Evolutionary conservation across 2,888 invertebrate genomes (phyloP).

Genomic region (Oxyscelio sp.): DNA sequence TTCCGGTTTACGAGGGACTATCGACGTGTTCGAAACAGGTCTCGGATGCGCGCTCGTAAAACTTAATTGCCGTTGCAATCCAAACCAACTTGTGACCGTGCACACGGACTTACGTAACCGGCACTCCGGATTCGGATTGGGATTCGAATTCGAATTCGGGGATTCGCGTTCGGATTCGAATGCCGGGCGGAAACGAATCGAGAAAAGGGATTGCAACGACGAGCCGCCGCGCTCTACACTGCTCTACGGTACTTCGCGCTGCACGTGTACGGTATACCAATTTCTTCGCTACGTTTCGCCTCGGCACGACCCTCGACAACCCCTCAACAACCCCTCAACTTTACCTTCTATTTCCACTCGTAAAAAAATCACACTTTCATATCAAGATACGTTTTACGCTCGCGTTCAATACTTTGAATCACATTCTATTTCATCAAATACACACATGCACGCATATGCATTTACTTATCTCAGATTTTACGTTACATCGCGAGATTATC

Average conservation of each 20-base stretch:
- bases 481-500: no score
- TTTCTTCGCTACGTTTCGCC: constrained; percentile 43
- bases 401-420: constrained; percentile 25
- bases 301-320: constrained; percentile 9
- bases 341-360: no score
- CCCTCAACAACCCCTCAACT: constrained; percentile 24
- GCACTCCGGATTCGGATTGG: no score
- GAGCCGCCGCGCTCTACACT: constrained; percentile 4
- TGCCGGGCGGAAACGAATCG: constrained; percentile 68
- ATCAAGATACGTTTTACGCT: constrained; percentile 46
- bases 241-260: constrained; percentile 22
- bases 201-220: constrained; percentile 59
- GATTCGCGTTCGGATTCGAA: constrained; percentile 31
- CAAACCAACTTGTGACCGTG: constrained; percentile 79
- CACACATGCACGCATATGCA: no score
- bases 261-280: constrained; percentile 73
- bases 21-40: constrained; percentile 84
- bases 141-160: no score
- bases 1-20: constrained; percentile 82
- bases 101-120: constrained; percentile 65
- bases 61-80: constrained; percentile 87
- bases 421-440: constrained; percentile 32
- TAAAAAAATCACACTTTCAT: constrained; percentile 65
- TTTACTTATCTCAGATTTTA: no score
- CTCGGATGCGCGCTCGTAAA: constrained; percentile 85